Evolutionary conservation across 2,888 invertebrate species (phyloP).

Genomic region (Tenthredo notha): DNA sequence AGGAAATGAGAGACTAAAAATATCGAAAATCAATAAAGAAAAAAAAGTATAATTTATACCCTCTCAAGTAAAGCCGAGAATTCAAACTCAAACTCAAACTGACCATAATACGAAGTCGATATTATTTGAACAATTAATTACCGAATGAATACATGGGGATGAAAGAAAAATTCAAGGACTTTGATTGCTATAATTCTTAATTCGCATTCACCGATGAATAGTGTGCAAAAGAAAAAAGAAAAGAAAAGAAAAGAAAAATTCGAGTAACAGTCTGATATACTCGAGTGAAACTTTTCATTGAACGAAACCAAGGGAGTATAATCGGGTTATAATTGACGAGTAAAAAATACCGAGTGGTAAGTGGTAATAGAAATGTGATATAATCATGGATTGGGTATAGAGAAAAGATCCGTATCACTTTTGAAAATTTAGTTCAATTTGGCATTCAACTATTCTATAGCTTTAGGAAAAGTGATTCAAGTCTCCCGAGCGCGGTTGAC

Average conservation of each 20-base stretch:
- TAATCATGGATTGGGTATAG: not conserved
- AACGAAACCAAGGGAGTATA: not conserved
- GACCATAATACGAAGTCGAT: not conserved
- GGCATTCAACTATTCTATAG: not conserved
- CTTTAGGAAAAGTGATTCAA: constrained; percentile 18
- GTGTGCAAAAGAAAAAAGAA: too few species aligned
- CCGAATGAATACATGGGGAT: not conserved
- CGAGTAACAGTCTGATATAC: too few species aligned
- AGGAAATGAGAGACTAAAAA: not conserved
- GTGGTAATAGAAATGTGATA: not conserved
- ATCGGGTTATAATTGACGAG: not conserved
- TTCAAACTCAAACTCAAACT: not conserved
- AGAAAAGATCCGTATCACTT: not conserved
- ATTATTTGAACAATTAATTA: not conserved
- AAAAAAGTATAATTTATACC: constrained; percentile 9
- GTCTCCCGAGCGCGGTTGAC: constrained; percentile 35
- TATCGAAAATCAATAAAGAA: constrained; percentile 11
- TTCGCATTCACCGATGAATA: too few species aligned
- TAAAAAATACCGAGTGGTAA: not conserved
- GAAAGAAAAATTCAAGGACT: not conserved
- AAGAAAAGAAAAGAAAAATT: too few species aligned
- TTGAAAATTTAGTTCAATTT: not conserved
- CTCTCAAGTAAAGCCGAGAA: too few species aligned
- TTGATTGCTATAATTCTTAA: too few species aligned
- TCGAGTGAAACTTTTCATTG: not conserved